Percentiles rank a stretch among this genome's conserved stretches.
These are phyloP conservation scores for Coelopa pilipes DNA, from an alignment of 2,888 invertebrate species.

Conservation along the genomic window DNA sequence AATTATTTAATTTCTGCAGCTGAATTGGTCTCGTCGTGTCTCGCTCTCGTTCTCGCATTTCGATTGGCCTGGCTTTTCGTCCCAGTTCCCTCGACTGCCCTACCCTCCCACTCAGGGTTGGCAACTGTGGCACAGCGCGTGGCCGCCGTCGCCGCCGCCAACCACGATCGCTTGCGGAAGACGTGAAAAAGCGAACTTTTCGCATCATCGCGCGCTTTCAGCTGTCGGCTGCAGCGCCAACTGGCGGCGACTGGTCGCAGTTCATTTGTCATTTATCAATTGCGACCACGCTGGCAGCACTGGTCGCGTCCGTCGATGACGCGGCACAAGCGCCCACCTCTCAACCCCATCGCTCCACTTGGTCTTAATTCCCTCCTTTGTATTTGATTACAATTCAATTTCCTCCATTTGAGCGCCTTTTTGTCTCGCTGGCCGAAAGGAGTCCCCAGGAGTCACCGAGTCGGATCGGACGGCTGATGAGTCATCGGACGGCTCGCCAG, in stretches of 20 bases:
- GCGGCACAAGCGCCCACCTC: too few species aligned
- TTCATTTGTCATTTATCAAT: conserved; percentile 57
- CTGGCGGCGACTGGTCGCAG: conserved; percentile 27
- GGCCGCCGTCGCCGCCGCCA: too few species aligned
- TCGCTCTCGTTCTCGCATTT: neutral
- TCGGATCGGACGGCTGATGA: too few species aligned
- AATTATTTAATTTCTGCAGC: conserved; percentile 22
- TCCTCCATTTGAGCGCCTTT: neutral
- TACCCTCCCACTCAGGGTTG: neutral
- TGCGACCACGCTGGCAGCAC: conserved; percentile 36
- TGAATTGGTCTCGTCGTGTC: conserved; percentile 1
- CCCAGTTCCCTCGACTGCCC: neutral
- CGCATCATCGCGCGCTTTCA: conserved; percentile 60
- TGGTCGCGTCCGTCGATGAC: neutral
- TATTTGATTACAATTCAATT: neutral
- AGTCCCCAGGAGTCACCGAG: too few species aligned
- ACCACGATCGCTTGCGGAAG: conserved; percentile 17
- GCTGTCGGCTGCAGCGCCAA: conserved; percentile 45
- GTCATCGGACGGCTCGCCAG: too few species aligned
- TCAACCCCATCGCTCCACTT: neutral
- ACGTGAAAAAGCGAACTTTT: conserved; percentile 52
- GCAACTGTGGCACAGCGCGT: neutral
- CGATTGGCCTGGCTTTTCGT: neutral
- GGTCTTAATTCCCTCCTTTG: neutral
- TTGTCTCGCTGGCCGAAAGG: too few species aligned